Evolutionary conservation across 1,140 invertebrate species (phyloP), one percentile per base, ranked within the genome.

Genomic region (Scaptomyza pallida): DNA sequence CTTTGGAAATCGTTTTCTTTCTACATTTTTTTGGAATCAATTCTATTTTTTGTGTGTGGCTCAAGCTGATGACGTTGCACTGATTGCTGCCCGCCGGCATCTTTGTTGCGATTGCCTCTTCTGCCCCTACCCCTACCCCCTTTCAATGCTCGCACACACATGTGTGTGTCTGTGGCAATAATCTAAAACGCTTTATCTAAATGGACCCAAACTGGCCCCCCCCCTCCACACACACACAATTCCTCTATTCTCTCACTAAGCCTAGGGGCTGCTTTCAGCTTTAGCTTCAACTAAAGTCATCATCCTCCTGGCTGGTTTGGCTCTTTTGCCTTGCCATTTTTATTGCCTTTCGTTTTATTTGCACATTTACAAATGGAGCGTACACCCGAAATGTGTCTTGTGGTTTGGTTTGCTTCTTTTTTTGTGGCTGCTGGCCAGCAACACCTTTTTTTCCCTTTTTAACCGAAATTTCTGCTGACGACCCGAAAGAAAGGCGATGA

Each of bases 111-210:
- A 48, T 12, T 55, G 12, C 1, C 4, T 41, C 9, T 6, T 13
- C 23, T 30, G 19, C 19, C 3, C 6, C 13, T 48, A 5, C 54
- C 9, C 9, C 0, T 1, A 13, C 51, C 5, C 40, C 26, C 30
- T 21, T 12, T 2, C 30, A 23, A 21, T 13, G 23, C 23, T 43
- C 45, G 50, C 72, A 86, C 59, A 77, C n/a, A n/a, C n/a, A n/a
- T n/a, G n/a, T 26, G 23, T 6, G 23, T 78, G 77, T 78, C 47
- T n/a, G 59, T 56, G 35, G 74, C 51, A 78, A 78, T 86, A 77
- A 86, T 88, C 81, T 88, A 81, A 86, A 86, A 75, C 81, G 81
- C 82, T 86, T 85, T 86, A 86, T 86, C 82, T 86, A 86, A 86
- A 86, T 86, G 63, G 41, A 63, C 56, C 48, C 57, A 55, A 72